Percentiles rank a stretch among this genome's conserved stretches.
Conservation (phyloP, 2,888 invertebrate species). For the Nephrocerus scutellatus region DNA sequence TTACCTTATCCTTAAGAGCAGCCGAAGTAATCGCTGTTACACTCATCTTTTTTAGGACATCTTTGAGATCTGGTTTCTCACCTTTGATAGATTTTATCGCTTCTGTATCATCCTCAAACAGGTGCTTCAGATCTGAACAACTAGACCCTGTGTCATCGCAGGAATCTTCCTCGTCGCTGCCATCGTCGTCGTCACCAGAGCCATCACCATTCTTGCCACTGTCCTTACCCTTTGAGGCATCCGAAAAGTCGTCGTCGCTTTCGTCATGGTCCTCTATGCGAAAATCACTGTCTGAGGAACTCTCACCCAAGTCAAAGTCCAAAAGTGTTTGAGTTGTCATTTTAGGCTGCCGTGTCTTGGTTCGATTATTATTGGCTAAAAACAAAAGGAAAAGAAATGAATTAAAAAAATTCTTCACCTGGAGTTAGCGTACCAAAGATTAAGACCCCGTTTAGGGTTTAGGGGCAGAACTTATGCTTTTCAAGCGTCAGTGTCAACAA, state of each 20-base stretch:
- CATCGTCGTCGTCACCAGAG: slow-evolving; percentile 34
- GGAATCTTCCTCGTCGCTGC: slow-evolving; percentile 40
- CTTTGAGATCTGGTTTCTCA: slow-evolving; percentile 6
- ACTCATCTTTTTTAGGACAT: slow-evolving; percentile 21
- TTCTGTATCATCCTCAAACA: slow-evolving; percentile 29
- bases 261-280: slow-evolving; percentile 78
- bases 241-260: slow-evolving; percentile 52
- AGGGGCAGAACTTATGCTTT: too few relatives aligned
- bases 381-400: too few relatives aligned
- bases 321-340: slow-evolving; percentile 63
- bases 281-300: slow-evolving; percentile 92
- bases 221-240: slow-evolving; percentile 51
- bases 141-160: slow-evolving; percentile 22
- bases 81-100: slow-evolving; percentile 14
- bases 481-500: too few relatives aligned
- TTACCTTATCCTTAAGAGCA: slow-evolving; percentile 24
- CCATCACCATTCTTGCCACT: slow-evolving; percentile 52
- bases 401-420: too few relatives aligned
- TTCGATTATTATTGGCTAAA: too few relatives aligned
- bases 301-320: slow-evolving; percentile 80
- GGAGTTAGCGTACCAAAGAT: too few relatives aligned
- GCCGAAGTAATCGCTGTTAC: slow-evolving; percentile 18
- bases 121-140: slow-evolving; percentile 31
- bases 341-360: slow-evolving; percentile 61
- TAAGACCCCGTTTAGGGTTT: too few relatives aligned